Evolutionary conservation across 2,113 vertebrate species (phyloP), one percentile per base, ranked within the genome.

Genomic region (Bufo gargarizans): DNA sequence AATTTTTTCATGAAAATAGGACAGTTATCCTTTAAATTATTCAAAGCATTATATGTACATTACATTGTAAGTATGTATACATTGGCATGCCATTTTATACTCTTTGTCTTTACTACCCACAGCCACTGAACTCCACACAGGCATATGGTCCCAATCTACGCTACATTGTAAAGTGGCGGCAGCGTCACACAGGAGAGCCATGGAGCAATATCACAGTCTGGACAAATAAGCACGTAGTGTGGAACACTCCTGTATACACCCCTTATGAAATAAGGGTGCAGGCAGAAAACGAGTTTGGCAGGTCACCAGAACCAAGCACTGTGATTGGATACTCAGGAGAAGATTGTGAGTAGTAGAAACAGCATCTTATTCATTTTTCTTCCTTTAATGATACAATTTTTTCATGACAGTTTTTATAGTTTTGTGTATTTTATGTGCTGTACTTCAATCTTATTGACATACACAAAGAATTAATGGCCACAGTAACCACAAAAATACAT

Each of bases 201-300:
- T 99, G 98, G 98, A 92, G 89, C 90, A 97, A 96, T 0, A 91
- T 94, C 89, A 98, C 96, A 0, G 97, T 97, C 2, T 91, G 90
- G 65, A 71, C 63, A 0, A 86, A 94, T 0, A 95, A 95, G 89
- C 94, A 97, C 0, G 91, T 97, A 0, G 93, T 99, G 53, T 93
- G 93, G 33, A 93, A 96, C 91, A 98, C 98, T 0, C 95, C 96
- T 0, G 96, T 97, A 90, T 99, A 97, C 4, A 95, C 96, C 1
- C 96, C 97, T 90, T 99, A 98, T 3, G 97, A 99, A 92, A 96
- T 99, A 93, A 96, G 96, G 91, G 95, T 99, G 89, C 97, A 98
- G 94, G 96, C 97, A 0, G 92, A 95, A 87, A 99, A 99, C 0
- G 97, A 99, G 80, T 97, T 97, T 12, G 98, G 98, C 56, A 78